Evolutionary conservation across 2,797 vertebrate species (phyloP).

Genomic region (Catharus ustulatus): DNA sequence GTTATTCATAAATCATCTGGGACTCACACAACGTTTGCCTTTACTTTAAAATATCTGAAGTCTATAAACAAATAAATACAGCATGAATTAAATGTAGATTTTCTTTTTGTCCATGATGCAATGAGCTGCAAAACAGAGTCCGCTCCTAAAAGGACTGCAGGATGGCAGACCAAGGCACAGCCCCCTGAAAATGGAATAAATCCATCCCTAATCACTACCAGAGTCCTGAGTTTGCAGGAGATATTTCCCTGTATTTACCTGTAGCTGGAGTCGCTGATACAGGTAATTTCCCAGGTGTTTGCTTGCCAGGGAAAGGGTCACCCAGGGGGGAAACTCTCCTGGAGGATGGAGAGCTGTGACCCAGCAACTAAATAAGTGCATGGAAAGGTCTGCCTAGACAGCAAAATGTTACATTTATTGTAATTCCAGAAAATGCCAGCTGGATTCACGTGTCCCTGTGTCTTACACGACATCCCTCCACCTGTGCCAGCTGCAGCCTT

Average conservation of each 20-base stretch:
- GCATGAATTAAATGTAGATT: not conserved
- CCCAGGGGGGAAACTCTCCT: not conserved
- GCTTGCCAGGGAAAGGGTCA: not conserved
- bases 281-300: not conserved
- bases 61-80: not conserved
- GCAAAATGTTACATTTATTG: not conserved
- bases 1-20: not conserved
- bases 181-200: constrained; percentile 6
- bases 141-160: not conserved
- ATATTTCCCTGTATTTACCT: not conserved
- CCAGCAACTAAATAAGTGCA: not conserved
- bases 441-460: not conserved
- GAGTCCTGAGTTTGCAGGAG: constrained; percentile 22
- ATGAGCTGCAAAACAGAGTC: not conserved
- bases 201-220: not conserved
- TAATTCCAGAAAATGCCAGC: not conserved
- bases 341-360: constrained; percentile 19
- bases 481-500: not conserved
- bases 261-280: not conserved
- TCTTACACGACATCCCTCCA: not conserved
- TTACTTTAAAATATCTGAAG: not conserved
- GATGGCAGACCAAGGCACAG: not conserved
- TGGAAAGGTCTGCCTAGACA: constrained; percentile 15
- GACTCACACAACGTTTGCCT: rapidly evolving
- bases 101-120: not conserved